Evolutionary conservation across 2,888 invertebrate genomes (phyloP).

Genomic region (Dasysyrphus albostriatus): DNA sequence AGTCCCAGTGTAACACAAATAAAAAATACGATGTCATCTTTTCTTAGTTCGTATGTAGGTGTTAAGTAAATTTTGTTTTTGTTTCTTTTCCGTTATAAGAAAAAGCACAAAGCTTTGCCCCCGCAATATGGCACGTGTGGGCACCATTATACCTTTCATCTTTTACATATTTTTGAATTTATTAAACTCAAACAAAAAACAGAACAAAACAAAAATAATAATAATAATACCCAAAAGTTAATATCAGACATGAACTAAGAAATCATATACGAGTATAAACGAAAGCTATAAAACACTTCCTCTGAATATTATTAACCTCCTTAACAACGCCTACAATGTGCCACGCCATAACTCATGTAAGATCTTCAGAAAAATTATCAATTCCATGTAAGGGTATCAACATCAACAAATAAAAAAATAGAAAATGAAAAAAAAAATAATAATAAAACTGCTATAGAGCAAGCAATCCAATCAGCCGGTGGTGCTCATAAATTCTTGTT

Average conservation of each 20-base stretch:
- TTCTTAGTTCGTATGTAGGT: constrained; percentile 1
- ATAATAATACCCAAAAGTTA: constrained; percentile 1
- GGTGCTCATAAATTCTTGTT: constrained; percentile 56
- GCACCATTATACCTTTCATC: constrained; percentile 36
- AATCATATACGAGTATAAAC: constrained; percentile 55
- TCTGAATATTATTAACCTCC: constrained; percentile 58
- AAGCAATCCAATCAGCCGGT: constrained; percentile 46
- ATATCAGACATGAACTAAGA: not conserved
- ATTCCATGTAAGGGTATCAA: constrained; percentile 23
- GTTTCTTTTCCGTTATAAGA: constrained; percentile 5
- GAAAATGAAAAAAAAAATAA: not conserved
- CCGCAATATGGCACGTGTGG: constrained; percentile 38
- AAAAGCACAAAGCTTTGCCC: not conserved
- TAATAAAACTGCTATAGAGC: constrained; percentile 4
- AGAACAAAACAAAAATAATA: too few relatives aligned
- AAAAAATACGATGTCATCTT: not conserved
- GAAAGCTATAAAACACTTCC: constrained; percentile 47
- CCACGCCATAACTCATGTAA: constrained; percentile 37
- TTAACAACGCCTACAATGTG: constrained; percentile 55
- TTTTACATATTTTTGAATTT: constrained; percentile 24
- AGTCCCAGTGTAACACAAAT: not conserved
- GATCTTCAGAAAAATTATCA: constrained; percentile 48
- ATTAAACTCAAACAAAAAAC: constrained; percentile 15
- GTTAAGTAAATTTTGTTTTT: not conserved
- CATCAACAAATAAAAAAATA: not conserved